These are phyloP conservation scores for Mastomys coucha DNA, from an alignment of 2,113 vertebrate genomes.

Conservation along the genomic window DNA sequence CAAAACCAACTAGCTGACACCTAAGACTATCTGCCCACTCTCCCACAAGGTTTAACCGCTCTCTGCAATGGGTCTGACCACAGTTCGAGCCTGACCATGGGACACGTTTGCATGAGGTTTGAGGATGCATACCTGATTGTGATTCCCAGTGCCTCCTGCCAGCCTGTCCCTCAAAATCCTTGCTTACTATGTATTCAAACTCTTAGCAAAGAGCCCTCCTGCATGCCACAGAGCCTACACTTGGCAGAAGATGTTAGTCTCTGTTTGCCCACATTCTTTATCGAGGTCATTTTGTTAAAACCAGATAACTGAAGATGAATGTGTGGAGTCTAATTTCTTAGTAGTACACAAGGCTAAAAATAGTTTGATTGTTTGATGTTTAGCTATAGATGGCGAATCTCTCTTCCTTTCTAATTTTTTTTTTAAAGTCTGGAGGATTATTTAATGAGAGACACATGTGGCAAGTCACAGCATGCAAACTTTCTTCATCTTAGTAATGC, in stretches of 20 bases:
- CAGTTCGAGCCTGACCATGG: neutral
- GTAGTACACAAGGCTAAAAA: conserved; percentile 76
- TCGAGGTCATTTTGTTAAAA: conserved; percentile 78
- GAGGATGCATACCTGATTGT: neutral
- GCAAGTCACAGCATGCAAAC: conserved; percentile 74
- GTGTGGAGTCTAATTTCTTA: conserved; percentile 62
- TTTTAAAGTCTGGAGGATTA: conserved; percentile 67
- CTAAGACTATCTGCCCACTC: neutral
- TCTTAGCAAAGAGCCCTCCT: conserved; percentile 76
- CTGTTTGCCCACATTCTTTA: conserved; percentile 70
- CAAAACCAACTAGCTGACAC: no score
- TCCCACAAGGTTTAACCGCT: neutral
- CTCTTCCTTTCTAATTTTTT: conserved; percentile 3
- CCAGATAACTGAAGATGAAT: conserved; percentile 77
- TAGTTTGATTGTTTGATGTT: conserved; percentile 83
- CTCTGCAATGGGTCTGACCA: no score
- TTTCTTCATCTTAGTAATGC: conserved; percentile 68
- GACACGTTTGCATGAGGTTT: neutral
- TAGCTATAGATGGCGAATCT: conserved; percentile 63
- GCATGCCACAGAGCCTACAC: conserved; percentile 79
- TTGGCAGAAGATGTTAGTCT: conserved; percentile 53
- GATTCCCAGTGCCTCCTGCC: conserved; percentile 51
- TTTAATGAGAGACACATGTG: conserved; percentile 79
- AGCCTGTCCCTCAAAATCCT: conserved; percentile 71
- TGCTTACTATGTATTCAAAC: conserved; percentile 70